A percentile compares a stretch with the other conserved stretches of the same genome.
These are phyloP conservation scores for Sebastiscus tertius DNA, from an alignment of 2,797 vertebrate genomes.

Conservation along the genomic window DNA sequence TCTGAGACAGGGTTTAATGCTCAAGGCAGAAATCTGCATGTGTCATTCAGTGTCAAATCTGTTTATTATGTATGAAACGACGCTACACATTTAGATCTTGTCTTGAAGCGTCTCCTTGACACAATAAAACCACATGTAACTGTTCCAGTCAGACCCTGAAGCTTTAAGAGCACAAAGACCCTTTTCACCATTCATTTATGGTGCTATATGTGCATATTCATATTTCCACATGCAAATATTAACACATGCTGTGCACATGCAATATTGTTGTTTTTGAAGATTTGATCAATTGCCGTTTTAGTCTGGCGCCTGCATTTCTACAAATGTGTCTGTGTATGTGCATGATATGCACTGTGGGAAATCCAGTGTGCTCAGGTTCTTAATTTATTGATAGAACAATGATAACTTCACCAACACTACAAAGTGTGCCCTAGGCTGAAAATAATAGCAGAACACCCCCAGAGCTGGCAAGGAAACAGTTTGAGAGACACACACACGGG, in stretches of 20 bases:
- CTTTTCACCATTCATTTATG: constrained; percentile 1
- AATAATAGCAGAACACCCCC: not conserved
- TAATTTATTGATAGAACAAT: constrained; percentile 26
- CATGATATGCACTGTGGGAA: not conserved
- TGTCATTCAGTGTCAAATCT: constrained; percentile 33
- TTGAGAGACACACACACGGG: not conserved
- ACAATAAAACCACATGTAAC: not conserved
- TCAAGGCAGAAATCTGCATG: not conserved
- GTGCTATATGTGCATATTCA: constrained; percentile 12
- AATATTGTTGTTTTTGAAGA: not conserved
- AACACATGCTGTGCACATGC: not conserved
- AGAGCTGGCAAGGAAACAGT: not conserved
- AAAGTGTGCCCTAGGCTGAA: not conserved
- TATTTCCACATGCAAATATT: constrained; percentile 17
- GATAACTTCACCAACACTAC: not conserved
- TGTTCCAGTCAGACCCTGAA: not conserved
- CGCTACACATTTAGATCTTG: not conserved
- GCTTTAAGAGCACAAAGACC: not conserved
- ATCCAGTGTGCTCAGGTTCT: not conserved
- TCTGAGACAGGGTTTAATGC: not conserved
- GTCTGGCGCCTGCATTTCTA: not conserved
- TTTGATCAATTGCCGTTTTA: not conserved
- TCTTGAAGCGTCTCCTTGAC: constrained; percentile 3
- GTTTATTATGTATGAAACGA: constrained; percentile 28
- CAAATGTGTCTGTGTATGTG: not conserved